Evolutionary conservation across 2,888 invertebrate species (phyloP), one percentile per base, ranked within the genome.

Genomic region (Ormyrus pomaceus): DNA sequence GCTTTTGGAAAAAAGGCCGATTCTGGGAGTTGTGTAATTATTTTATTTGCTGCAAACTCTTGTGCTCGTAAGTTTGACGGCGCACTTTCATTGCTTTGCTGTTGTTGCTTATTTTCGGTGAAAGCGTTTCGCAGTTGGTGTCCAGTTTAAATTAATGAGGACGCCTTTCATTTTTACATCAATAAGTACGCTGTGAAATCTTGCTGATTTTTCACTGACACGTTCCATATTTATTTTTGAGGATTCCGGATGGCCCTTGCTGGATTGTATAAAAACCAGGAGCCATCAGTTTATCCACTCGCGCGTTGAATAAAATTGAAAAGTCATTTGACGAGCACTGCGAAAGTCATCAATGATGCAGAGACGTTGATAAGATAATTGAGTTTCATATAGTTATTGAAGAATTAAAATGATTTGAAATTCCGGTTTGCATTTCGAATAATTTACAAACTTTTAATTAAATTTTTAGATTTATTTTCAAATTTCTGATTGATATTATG

Each of bases 81-180:
- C 46, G 50, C 56, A 74, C 64, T 74, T 74, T 58, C 50, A 73
- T 79, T 53, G 53, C 50, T 45, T 8, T 53, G 61, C 61, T 78
- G 74, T 71, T 81, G 73, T 75, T 81, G 75, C 75, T 81, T 74
- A 81, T 81, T 78, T 75, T 73, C 48, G 58, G 10, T 1, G 70
- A 8, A 55, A 19, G 46, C 19, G 45, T 2, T 9, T n/a, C 45
- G 19, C n/a, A 10, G 5, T 34, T 13, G n/a, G 11, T 50, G 66
- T 61, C 70, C 75, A n/a, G 72, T 70, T 50, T 68, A 79, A 71
- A 76, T 80, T 72, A 80, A 71, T 72, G 68, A 72, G 46, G 48
- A 2, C 59, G 61, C 51, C 51, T 66, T 59, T 59, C 46, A 58
- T 51, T 74, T 79, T 75, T 71, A 79, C 70, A 75, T 66, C 66